Conservation (phyloP, 1,140 invertebrate species). For the Odontomachus brunneus region DNA sequence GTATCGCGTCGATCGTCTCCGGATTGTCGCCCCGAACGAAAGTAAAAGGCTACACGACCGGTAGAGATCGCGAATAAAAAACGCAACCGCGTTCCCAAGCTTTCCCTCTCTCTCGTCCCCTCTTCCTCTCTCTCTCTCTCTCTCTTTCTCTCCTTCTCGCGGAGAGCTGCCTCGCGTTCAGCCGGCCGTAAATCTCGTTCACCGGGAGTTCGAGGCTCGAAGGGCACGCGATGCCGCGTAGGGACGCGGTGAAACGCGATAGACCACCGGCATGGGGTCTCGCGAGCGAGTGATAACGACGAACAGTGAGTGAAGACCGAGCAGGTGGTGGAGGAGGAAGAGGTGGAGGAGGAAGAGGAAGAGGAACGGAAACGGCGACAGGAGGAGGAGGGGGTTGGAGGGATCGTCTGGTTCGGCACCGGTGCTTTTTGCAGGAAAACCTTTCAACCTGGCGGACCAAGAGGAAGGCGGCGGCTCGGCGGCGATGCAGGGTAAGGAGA, state of each 20-base stretch:
- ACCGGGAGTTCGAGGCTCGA: neutral
- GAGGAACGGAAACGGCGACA: neutral
- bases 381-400: neutral
- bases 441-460: constrained; percentile 77
- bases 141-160: too few species aligned
- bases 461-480: constrained; percentile 66
- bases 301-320: constrained; percentile 25
- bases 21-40: constrained; percentile 23
- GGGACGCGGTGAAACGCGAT: constrained; percentile 11
- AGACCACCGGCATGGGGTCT: neutral
- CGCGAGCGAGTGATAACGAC: constrained; percentile 39
- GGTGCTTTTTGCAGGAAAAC: constrained; percentile 53
- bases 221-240: constrained; percentile 36
- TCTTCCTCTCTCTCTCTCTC: too few species aligned
- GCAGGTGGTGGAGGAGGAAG: neutral
- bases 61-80: neutral
- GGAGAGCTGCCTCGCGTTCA: neutral
- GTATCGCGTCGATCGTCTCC: neutral
- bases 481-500: constrained; percentile 82
- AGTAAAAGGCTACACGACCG: neutral
- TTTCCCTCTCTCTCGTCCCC: neutral
- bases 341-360: neutral
- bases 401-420: constrained; percentile 1
- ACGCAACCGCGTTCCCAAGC: neutral
- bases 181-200: too few species aligned